Evolutionary conservation across 1,140 invertebrate species (phyloP).

Genomic region (Monochamus saltuarius): DNA sequence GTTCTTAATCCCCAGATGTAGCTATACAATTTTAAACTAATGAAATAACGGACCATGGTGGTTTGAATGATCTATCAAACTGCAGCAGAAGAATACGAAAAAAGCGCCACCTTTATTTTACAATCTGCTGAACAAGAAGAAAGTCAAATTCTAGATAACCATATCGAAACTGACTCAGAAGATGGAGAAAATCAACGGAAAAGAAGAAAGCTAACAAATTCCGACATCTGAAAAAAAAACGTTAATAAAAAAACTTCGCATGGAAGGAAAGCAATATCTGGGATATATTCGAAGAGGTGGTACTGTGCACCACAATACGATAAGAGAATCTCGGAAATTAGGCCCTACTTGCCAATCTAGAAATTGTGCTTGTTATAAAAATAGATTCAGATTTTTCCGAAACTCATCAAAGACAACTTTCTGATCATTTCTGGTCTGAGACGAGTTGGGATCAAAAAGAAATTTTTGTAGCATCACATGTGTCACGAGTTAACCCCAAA

Average conservation of each 20-base stretch:
- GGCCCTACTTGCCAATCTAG: neutral
- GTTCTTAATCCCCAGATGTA: too few relatives aligned
- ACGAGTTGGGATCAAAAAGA: constrained; percentile 7
- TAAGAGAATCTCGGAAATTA: neutral
- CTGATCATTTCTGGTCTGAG: constrained; percentile 1
- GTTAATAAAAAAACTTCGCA: neutral
- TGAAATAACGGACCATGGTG: too few relatives aligned
- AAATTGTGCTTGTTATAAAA: neutral
- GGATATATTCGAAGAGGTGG: constrained; percentile 4
- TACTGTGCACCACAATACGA: constrained; percentile 3
- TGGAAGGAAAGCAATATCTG: constrained; percentile 3
- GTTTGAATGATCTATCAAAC: too few relatives aligned
- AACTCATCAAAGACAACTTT: neutral
- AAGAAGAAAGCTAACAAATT: neutral
- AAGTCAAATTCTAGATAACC: too few relatives aligned
- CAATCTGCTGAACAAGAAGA: too few relatives aligned
- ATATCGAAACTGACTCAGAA: too few relatives aligned
- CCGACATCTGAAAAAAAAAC: neutral
- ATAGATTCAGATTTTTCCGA: constrained; percentile 1
- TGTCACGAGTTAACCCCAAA: neutral
- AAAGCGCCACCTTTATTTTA: too few relatives aligned
- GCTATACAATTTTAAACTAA: too few relatives aligned
- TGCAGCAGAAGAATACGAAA: too few relatives aligned
- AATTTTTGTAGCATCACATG: constrained; percentile 3
- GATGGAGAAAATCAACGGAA: too few relatives aligned